Evolutionary conservation across 2,113 vertebrate species (phyloP), one percentile per base, ranked within the genome.

Genomic region (Alectura lathami): DNA sequence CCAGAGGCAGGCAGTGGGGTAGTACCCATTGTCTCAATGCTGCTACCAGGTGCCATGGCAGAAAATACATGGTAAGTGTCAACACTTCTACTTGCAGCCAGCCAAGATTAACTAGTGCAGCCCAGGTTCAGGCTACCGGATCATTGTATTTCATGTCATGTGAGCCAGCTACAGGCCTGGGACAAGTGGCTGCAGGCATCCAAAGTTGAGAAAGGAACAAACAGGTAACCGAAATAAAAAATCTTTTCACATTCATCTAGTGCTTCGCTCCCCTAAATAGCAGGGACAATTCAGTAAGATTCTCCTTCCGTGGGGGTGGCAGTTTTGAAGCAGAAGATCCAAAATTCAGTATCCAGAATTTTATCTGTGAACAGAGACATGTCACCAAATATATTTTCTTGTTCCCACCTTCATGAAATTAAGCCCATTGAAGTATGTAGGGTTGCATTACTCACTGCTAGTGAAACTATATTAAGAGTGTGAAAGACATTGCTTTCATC

Each of bases 391-490:
- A 81, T 11, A 90, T 75, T 80, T 89, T 74, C 91, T 47, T 63
- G 17, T 74, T 86, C 36, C 76, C 91, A 91, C 85, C 76, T 90
- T 69, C 72, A 51, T 11, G 50, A 91, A 86, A 77, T 72, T 20
- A 47, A 90, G 88, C 76, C 85, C 79, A 86, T 81, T 93, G 91
- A 80, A 78, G 17, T 32, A 36, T 45, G 84, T 15, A 23, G 83
- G 8, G 69, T 56, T 77, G 80, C 72, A 81, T 95, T 94, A 90
- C 83, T 94, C 82, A 77, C 59, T 80, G 87, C 82, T 92, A 94
- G 88, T 96, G 93, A 86, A 74, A 88, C 83, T 96, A 78, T 86
- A 87, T 86, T 83, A 91, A 64, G 83, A 81, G 76, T 67, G 67
- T 75, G 93, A 95, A 95, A 95, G 89, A 84, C 62, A 62, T 60